Conservation (phyloP, 2,797 vertebrate genomes). For the Myoxocephalus aenaeus region DNA sequence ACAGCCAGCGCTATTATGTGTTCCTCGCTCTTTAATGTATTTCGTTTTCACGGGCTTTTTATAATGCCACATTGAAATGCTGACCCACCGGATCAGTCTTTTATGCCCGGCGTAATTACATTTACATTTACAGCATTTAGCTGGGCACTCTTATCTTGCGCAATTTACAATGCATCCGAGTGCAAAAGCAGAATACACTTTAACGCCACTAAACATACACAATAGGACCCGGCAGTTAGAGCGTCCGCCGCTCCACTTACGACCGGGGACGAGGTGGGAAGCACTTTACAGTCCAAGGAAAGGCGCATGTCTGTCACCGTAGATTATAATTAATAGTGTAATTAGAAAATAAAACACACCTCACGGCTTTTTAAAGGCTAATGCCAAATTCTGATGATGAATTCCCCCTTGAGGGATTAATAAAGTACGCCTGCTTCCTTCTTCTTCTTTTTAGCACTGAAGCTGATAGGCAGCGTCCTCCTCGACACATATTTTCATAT, state of each 20-base stretch:
- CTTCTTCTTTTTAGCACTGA: neutral
- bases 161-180: slow-evolving; percentile 31
- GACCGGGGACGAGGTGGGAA: slow-evolving; percentile 8
- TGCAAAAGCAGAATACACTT: slow-evolving; percentile 35
- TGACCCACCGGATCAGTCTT: slow-evolving; percentile 31
- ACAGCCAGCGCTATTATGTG: neutral
- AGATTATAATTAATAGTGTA: slow-evolving; percentile 17
- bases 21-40: slow-evolving; percentile 23
- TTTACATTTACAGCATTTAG: slow-evolving; percentile 63
- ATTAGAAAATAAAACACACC: slow-evolving; percentile 1
- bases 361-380: slow-evolving; percentile 6
- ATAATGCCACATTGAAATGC: slow-evolving; percentile 33
- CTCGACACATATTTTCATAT: neutral
- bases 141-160: slow-evolving; percentile 28
- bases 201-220: slow-evolving; percentile 41
- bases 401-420: neutral
- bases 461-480: neutral
- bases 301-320: slow-evolving; percentile 16
- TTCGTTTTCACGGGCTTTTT: slow-evolving; percentile 25
- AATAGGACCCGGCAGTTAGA: slow-evolving; percentile 24
- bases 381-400: neutral
- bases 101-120: slow-evolving; percentile 47
- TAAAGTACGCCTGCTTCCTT: neutral
- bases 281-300: slow-evolving; percentile 14
- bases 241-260: slow-evolving; percentile 30